Evolutionary conservation across 2,797 vertebrate genomes (phyloP), one percentile per base, ranked within the genome.

Genomic region (Lepilemur ruficaudatus): DNA sequence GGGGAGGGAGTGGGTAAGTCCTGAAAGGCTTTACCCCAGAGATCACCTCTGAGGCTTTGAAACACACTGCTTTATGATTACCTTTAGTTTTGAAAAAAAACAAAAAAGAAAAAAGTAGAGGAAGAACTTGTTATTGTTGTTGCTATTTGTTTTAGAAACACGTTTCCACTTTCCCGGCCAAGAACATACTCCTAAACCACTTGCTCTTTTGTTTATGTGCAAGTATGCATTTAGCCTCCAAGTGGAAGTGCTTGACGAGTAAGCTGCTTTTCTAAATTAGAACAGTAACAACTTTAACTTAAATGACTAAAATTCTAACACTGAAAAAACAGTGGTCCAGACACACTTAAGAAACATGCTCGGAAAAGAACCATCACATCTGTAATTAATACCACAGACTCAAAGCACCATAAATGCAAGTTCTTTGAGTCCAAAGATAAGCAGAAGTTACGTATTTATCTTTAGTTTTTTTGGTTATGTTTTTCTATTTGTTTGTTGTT

Each of bases 221-320:
- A 97, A 97, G 87, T 75, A 95, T 96, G 75, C 79, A 93, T 94
- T 98, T 87, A 98, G 91, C 94, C 95, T 97, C 94, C 94, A 93
- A 94, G 93, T 86, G 55, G 48, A 98, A 96, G 94, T 96, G 7
- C 95, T 97, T 95, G 95, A 95, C 90, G 97, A 98, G 97, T 84
- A 97, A 89, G 63, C 73, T 93, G 79, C 96, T 98, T 97, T 97
- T 97, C 95, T 96, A 97, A 97, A 96, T 94, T 87, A 96, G 84
- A 96, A 89, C 38, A 79, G 35, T 55, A 38, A 38, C n/a, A 79
- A 78, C 32, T 67, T 52, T 65, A 70, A 65, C 22, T 63, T 80
- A 81, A 70, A 63, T 88, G 38, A 76, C 52, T 84, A 41, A 92
- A 70, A 61, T 20, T 28, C 52, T 67, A 79, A 78, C 4, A 11